A percentile compares a stretch with the other conserved stretches of the same genome.
phyloP scores from a whole-genome alignment of 2,888 invertebrate species.

The Ochropacha duplaris region DNA sequence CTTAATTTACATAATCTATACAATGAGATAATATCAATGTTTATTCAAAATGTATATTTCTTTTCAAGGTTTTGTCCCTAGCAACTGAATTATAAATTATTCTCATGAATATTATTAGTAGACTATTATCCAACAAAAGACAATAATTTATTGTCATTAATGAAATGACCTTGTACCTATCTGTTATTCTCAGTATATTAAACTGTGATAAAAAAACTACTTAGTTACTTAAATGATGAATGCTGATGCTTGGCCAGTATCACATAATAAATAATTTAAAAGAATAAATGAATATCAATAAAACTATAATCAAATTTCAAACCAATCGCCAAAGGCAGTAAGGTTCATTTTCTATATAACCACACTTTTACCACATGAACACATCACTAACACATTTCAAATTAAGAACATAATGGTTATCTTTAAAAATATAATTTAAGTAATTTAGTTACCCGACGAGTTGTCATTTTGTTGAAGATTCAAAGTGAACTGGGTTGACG shows the following conservation, averaged over 20 bases:
- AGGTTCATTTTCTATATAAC: slow-evolving; percentile 18
- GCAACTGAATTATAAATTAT: not conserved
- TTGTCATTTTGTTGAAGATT: slow-evolving; percentile 70
- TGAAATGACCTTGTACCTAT: not conserved
- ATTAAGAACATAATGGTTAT: slow-evolving; percentile 16
- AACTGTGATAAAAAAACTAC: too few relatives aligned
- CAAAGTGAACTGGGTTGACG: slow-evolving; percentile 67
- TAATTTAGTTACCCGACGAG: slow-evolving; percentile 60
- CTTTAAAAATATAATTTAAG: slow-evolving; percentile 17
- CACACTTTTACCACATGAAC: slow-evolving; percentile 20
- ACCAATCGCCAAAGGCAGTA: slow-evolving; percentile 15
- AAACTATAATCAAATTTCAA: slow-evolving; percentile 14
- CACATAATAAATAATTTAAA: not conserved
- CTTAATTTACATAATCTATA: not conserved
- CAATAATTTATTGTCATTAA: not conserved
- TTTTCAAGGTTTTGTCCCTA: not conserved
- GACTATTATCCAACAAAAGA: not conserved
- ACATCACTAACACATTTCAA: slow-evolving; percentile 23
- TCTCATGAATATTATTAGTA: not conserved
- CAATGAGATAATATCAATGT: not conserved
- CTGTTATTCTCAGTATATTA: too few relatives aligned
- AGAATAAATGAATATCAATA: not conserved
- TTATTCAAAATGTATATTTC: not conserved
- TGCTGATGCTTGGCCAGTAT: not conserved
- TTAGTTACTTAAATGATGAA: not conserved